Evolutionary conservation across 1,140 invertebrate genomes (phyloP).

Genomic region (Lasioglossum albipes): DNA sequence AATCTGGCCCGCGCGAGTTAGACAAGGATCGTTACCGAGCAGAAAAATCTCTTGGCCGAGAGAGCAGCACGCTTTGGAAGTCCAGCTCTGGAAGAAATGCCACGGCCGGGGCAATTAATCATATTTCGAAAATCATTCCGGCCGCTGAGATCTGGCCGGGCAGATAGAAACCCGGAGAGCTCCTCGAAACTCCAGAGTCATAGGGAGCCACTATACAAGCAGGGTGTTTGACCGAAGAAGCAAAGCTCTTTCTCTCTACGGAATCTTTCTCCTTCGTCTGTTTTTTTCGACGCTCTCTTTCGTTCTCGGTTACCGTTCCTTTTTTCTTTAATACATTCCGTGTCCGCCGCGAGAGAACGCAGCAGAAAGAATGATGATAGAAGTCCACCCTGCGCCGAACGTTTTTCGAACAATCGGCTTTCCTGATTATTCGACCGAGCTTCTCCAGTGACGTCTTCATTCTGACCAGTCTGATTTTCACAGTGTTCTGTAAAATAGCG

Average conservation of each 20-base stretch:
- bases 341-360: constrained; percentile 15
- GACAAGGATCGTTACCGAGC: constrained; percentile 41
- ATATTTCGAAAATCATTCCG: constrained; percentile 81
- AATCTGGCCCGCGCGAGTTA: constrained; percentile 7
- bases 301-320: background rate
- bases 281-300: constrained; percentile 10
- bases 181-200: constrained; percentile 75
- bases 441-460: background rate
- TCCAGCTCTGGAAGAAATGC: constrained; percentile 69
- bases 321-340: constrained; percentile 54
- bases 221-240: constrained; percentile 61
- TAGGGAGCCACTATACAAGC: constrained; percentile 69
- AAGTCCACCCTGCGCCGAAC: constrained; percentile 2
- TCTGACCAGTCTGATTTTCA: background rate
- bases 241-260: constrained; percentile 60
- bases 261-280: constrained; percentile 47
- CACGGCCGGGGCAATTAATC: constrained; percentile 77
- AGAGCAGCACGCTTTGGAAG: constrained; percentile 35
- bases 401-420: background rate
- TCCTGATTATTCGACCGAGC: background rate
- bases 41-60: constrained; percentile 45
- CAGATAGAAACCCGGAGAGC: constrained; percentile 60
- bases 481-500: no score
- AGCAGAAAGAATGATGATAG: constrained; percentile 10
- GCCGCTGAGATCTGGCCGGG: constrained; percentile 69